Evolutionary conservation across 2,797 vertebrate genomes (phyloP).

Genomic region (Cetoscarus ocellatus): DNA sequence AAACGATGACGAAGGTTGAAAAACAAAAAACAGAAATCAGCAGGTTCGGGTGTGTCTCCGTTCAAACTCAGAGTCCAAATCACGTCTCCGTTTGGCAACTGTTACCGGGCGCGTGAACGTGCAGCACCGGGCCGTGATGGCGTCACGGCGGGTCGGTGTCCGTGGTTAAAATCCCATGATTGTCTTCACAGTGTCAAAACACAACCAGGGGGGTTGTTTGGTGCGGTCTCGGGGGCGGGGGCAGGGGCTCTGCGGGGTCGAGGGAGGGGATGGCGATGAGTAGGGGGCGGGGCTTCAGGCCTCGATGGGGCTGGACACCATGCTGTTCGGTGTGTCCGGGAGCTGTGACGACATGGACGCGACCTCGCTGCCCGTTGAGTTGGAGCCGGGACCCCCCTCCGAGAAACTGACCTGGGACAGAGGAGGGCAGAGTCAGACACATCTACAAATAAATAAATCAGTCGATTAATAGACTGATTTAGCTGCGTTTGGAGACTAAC

Average conservation of each 20-base stretch:
- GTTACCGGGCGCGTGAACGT: conserved; percentile 82
- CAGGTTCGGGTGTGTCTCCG: conserved; percentile 77
- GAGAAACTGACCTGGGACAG: conserved; percentile 93
- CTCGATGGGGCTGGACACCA: conserved; percentile 99
- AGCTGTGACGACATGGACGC: conserved; percentile 99
- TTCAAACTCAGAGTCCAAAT: conserved; percentile 67
- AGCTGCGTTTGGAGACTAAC: no score
- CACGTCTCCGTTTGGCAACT: conserved; percentile 87
- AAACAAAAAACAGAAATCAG: conserved; percentile 81
- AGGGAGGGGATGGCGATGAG: neutral
- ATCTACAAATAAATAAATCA: no score
- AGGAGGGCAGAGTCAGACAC: conserved; percentile 9
- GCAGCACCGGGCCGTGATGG: conserved; percentile 81
- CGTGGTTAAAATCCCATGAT: conserved; percentile 92
- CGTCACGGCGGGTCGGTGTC: conserved; percentile 62
- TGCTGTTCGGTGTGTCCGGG: conserved; percentile 99
- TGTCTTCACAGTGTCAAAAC: conserved; percentile 99
- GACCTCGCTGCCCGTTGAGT: conserved; percentile 98
- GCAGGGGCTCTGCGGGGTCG: conserved; percentile 47
- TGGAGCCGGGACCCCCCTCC: conserved; percentile 96
- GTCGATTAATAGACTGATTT: no score
- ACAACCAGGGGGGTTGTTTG: conserved; percentile 89
- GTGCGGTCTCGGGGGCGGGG: conserved; percentile 72
- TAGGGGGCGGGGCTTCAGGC: conserved; percentile 88
- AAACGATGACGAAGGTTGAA: conserved; percentile 34